A percentile compares a stretch with the other conserved stretches of the same genome.
Conservation (phyloP, 1,140 invertebrate genomes). For the Andricus grossulariae region DNA sequence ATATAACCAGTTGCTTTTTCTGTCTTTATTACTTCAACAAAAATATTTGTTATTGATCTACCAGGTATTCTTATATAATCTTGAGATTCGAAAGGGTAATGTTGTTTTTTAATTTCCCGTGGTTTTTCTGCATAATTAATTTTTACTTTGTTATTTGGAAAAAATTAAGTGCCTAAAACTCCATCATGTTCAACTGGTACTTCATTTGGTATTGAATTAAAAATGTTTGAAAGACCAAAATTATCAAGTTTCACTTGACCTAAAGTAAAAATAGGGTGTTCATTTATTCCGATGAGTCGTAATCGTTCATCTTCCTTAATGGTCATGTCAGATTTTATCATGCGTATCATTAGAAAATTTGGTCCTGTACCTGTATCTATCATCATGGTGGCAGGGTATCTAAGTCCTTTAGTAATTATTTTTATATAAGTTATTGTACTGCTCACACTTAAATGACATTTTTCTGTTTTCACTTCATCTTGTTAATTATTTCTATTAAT, state of each 20-base stretch:
- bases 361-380: not conserved
- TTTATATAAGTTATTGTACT: too few species aligned
- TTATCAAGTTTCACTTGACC: not conserved
- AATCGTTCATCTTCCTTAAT: not conserved
- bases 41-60: conserved; percentile 3
- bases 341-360: conserved; percentile 16
- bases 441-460: too few species aligned
- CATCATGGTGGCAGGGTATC: too few species aligned
- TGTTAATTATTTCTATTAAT: too few species aligned
- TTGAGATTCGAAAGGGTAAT: conserved; percentile 29
- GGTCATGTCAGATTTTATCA: not conserved
- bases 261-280: conserved; percentile 3
- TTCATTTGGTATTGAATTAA: conserved; percentile 4
- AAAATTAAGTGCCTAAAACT: conserved; percentile 24
- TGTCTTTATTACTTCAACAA: conserved; percentile 1
- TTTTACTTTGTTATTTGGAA: conserved; percentile 13
- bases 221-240: not conserved
- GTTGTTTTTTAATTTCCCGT: conserved; percentile 31
- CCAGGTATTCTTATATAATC: conserved; percentile 20
- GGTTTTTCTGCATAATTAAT: conserved; percentile 6
- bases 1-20: conserved; percentile 25
- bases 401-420: too few species aligned
- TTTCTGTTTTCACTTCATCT: too few species aligned
- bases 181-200: not conserved
- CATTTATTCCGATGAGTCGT: conserved; percentile 29